Evolutionary conservation across 2,113 vertebrate genomes (phyloP).

Genomic region (Poeciliopsis turrubarensis): DNA sequence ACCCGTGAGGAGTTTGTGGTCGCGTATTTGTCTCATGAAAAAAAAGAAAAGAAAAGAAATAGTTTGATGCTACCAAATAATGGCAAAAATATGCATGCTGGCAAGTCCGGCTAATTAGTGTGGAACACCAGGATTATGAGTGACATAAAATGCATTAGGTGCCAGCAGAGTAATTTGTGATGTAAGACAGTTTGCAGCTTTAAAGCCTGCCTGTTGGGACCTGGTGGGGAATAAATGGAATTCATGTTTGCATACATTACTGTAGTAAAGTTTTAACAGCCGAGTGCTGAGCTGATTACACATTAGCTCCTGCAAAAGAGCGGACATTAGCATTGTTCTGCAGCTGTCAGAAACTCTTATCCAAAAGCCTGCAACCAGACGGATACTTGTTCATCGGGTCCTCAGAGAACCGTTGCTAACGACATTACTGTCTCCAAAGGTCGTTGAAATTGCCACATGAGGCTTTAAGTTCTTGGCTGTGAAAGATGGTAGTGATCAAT

Average conservation of each 20-base stretch:
- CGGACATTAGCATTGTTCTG: constrained; percentile 72
- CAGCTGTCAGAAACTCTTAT: constrained; percentile 71
- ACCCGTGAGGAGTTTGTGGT: constrained; percentile 29
- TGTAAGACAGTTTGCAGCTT: constrained; percentile 78
- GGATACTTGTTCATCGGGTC: constrained; percentile 51
- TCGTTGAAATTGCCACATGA: constrained; percentile 68
- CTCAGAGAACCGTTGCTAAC: constrained; percentile 59
- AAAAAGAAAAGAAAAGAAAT: constrained; percentile 49
- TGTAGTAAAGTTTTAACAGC: constrained; percentile 73
- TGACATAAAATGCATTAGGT: constrained; percentile 79
- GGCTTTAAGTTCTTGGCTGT: constrained; percentile 67
- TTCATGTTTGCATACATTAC: constrained; percentile 80
- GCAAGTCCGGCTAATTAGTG: constrained; percentile 77
- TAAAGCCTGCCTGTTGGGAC: constrained; percentile 78
- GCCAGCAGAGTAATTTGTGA: constrained; percentile 74
- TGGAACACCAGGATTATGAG: constrained; percentile 79
- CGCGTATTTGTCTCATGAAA: constrained; percentile 18
- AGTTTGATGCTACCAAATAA: constrained; percentile 71
- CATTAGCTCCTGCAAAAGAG: constrained; percentile 62
- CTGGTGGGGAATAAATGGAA: constrained; percentile 74
- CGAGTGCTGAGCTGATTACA: constrained; percentile 73
- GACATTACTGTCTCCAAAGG: constrained; percentile 69
- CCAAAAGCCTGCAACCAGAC: constrained; percentile 60
- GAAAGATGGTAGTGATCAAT: constrained; percentile 70
- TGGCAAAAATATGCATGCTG: constrained; percentile 70